Evolutionary conservation across 2,888 invertebrate genomes (phyloP).

Genomic region (Eupithecia centaureata): DNA sequence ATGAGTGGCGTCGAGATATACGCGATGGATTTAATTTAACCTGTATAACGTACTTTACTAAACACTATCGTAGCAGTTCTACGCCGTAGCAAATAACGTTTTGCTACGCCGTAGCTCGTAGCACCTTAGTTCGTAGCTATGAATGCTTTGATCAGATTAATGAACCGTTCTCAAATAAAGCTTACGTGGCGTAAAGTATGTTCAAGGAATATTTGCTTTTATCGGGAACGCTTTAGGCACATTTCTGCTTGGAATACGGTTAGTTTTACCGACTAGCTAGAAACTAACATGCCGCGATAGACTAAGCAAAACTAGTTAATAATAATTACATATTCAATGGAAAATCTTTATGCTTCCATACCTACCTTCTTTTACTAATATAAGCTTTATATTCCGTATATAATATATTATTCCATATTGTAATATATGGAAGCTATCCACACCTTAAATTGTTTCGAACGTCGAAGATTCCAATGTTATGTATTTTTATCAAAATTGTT

Average conservation of each 20-base stretch:
- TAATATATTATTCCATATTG: no score
- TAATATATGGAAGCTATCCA: no score
- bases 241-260: background rate
- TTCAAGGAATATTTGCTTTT: slow-evolving; percentile 6
- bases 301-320: background rate
- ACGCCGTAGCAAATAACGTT: slow-evolving; percentile 17
- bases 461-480: no score
- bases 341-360: background rate
- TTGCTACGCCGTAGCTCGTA: slow-evolving; percentile 24
- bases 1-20: no score
- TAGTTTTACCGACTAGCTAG: background rate
- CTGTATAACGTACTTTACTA: background rate
- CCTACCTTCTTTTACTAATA: background rate
- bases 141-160: slow-evolving; percentile 38
- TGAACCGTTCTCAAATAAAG: slow-evolving; percentile 44
- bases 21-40: background rate
- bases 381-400: no score
- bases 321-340: no score
- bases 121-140: slow-evolving; percentile 24
- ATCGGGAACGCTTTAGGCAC: background rate
- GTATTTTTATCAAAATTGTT: no score
- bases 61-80: slow-evolving; percentile 8
- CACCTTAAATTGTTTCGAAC: no score
- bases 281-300: background rate
- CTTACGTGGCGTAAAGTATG: slow-evolving; percentile 14